Base-by-base conservation (phyloP, 2,888 invertebrate genomes). In the Drosophila recens region DNA sequence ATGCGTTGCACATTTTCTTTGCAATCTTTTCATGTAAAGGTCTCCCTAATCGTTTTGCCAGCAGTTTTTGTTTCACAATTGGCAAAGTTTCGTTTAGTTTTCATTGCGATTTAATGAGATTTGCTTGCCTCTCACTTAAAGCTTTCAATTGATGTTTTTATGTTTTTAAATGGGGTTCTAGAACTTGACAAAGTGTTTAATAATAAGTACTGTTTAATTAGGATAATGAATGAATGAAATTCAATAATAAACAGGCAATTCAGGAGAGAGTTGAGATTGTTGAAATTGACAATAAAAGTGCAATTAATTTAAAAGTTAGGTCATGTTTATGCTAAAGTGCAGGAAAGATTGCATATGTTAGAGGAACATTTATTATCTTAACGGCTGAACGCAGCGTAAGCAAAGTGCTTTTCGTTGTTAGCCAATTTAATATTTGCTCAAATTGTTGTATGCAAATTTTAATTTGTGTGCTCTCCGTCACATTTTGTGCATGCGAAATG, bases 341-440 rank as follows among this genome's bases (percentile, higher is more conserved):
- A 15, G 27, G 1, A 42, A 17, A 17, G 1, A 6, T 33, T 54
- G 33, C 20, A 13, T 20, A 13, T 17, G 30, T 30, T 20, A 42
- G 20, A 34, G 13, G 34, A 6, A 15, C 15, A 36, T 46, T 57
- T 36, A 34, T 58, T 58, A 58, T 36, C 36, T 45, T 15, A 27
- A 57, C 23, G 20, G 40, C 33, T 40, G 42, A 42, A n/a, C 11
- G 23, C 27, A 13, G 13, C 34, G 57, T 10, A 27, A 10, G 48
- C 23, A 78, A 74, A 79, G 75, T 72, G 78, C 66, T 58, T 78
- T 79, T 81, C 75, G 36, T 11, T 79, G 78, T 72, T 61, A 9
- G 62, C 27, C 46, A 38, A 23, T 67, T 67, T 27, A 62, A 65
- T 75, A 64, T 68, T 58, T 11, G 48, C 43, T n/a, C 17, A 62